These are phyloP conservation scores for Hiodon tergisus DNA, from an alignment of 2,113 vertebrate genomes.

Conservation along the genomic window DNA sequence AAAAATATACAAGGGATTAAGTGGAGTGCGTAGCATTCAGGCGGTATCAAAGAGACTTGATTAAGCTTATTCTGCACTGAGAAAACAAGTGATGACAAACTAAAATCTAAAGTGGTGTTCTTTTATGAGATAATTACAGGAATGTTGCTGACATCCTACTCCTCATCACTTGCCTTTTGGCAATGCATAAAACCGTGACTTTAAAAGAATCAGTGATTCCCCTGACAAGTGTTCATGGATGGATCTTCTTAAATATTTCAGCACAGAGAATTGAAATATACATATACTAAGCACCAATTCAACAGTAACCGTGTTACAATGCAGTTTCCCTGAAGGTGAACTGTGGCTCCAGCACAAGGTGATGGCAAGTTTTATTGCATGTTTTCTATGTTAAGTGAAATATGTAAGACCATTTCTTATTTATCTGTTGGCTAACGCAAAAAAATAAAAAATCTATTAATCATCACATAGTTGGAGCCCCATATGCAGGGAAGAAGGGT, in stretches of 20 bases:
- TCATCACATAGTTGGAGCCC: too few relatives aligned
- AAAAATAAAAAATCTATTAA: too few relatives aligned
- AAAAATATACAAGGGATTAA: conserved; percentile 30
- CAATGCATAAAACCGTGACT: background rate
- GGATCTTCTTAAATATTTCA: background rate
- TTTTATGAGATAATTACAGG: conserved; percentile 41
- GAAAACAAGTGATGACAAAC: conserved; percentile 30
- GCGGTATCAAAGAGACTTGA: conserved; percentile 36
- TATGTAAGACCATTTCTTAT: background rate
- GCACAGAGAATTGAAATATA: background rate
- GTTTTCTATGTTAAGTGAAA: background rate
- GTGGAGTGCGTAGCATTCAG: conserved; percentile 27
- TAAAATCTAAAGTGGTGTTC: too few relatives aligned
- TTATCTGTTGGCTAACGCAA: too few relatives aligned
- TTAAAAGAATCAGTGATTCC: conserved; percentile 4
- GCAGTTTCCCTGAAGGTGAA: background rate
- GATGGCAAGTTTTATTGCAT: background rate
- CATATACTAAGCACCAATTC: background rate
- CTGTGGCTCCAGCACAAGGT: background rate
- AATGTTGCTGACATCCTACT: conserved; percentile 31
- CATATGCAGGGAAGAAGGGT: too few relatives aligned
- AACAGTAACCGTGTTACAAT: background rate
- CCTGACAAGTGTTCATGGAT: background rate
- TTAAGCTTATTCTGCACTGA: conserved; percentile 19
- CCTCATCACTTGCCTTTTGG: conserved; percentile 1